Base-by-base conservation (phyloP, 2,113 vertebrate genomes). In the Corvus cornix region DNA sequence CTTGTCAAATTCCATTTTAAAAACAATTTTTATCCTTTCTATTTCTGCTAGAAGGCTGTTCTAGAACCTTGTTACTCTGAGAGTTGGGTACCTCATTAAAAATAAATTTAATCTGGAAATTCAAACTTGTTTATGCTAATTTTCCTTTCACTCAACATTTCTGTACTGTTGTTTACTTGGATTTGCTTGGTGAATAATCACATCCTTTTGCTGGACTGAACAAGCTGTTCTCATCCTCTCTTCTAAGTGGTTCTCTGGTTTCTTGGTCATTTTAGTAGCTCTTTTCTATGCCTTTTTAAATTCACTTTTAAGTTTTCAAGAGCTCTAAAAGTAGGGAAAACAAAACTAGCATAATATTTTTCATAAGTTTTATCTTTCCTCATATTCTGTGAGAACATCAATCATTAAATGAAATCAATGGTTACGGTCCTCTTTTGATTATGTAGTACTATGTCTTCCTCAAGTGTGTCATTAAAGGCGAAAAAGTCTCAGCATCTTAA, bases 61-160 rank as follows among this genome's bases (percentile, higher is more conserved):
- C 24, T 84, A 84, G 75, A 86, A 51, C 56, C 30, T 52, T 67
- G 15, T 77, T 86, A 77, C 12, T 44, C 48, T 59, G 16, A 70
- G 27, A 48, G 23, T 16, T 90, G 78, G 77, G 12, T 90, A 81
- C 92, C 10, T 93, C 22, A 77, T 92, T 86, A 89, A 85, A 96
- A 92, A 79, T 79, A 41, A 80, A 70, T 80, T 77, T 73, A 39
- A 44, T 90, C 35, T 84, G 43, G 52, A 87, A 89, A 95, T 84
- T 93, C 23, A 37, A n/a, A 84, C 28, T 81, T 95, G 39, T 78
- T 93, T 91, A 70, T 87, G 13, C 43, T 93, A 30, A 22, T 90
- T 88, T 96, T 93, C 10, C 27, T 95, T 92, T 95, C 68, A 31
- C 30, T 94, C 58, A 88, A 58, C 26, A 30, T 82, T 96, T 92